Conservation (phyloP, 2,797 vertebrate genomes). For the Crocidura indochinensis region DNA sequence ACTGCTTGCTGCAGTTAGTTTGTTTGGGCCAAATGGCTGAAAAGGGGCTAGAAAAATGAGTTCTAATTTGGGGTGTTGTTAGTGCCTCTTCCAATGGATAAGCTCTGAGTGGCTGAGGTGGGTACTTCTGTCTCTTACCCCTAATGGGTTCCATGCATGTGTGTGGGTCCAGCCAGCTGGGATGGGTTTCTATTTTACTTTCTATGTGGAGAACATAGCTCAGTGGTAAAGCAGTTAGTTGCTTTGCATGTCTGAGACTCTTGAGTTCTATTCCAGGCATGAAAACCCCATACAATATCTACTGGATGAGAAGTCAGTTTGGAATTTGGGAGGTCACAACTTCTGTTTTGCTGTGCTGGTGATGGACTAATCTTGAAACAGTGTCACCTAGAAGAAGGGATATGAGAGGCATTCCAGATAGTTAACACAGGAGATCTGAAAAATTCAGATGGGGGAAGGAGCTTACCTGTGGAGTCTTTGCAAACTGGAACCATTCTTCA, state of each 20-base stretch:
- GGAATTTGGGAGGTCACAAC: constrained; percentile 4
- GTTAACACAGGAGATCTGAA: not conserved
- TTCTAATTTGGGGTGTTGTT: no score
- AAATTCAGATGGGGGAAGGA: not conserved
- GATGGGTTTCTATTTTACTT: not conserved
- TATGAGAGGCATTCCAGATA: not conserved
- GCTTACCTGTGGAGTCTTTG: constrained; percentile 9
- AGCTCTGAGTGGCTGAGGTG: no score
- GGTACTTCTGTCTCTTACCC: not conserved
- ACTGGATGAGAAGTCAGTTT: not conserved
- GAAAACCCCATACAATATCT: no score
- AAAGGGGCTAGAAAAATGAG: not conserved
- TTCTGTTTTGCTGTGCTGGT: not conserved
- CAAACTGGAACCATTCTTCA: not conserved
- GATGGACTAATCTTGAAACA: not conserved
- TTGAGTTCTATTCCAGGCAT: no score
- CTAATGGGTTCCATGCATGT: not conserved
- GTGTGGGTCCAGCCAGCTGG: not conserved
- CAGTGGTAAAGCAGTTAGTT: no score
- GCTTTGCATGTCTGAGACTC: no score
- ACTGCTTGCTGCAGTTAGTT: not conserved
- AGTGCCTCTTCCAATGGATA: not conserved
- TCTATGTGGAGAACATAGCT: no score
- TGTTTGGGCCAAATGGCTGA: not conserved
- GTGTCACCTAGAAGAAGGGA: constrained; percentile 19